These are phyloP conservation scores for Carettochelys insculpta DNA, from an alignment of 2,113 vertebrate species.

Conservation along the genomic window DNA sequence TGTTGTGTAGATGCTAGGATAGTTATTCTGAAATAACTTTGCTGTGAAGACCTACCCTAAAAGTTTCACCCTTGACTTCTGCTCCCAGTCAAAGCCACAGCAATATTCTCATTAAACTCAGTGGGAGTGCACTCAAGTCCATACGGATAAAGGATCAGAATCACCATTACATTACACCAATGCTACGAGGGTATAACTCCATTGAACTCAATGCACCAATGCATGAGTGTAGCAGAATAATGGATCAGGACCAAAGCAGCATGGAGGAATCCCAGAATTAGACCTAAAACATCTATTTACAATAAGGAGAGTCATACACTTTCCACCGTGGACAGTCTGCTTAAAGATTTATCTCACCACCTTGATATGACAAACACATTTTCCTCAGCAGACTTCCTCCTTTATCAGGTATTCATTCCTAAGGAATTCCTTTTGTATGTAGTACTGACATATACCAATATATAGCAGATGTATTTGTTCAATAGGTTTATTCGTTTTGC, in stretches of 20 bases:
- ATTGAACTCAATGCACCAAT: neutral
- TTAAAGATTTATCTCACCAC: conserved; percentile 63
- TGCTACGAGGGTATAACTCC: neutral
- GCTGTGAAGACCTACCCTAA: no score
- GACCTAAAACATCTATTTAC: conserved; percentile 10
- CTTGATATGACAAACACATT: conserved; percentile 49
- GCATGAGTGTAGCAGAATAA: neutral
- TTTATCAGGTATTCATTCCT: conserved; percentile 60
- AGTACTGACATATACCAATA: conserved; percentile 67
- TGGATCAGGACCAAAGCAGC: neutral
- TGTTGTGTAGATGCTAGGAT: no score
- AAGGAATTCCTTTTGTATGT: conserved; percentile 58
- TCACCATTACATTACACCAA: neutral
- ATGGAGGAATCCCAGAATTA: neutral
- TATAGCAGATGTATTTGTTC: conserved; percentile 67
- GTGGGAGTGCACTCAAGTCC: neutral
- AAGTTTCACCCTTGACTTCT: conserved; percentile 11
- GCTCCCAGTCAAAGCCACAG: neutral
- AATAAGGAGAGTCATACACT: neutral
- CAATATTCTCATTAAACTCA: neutral
- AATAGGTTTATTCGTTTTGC: conserved; percentile 80
- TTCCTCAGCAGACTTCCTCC: conserved; percentile 47
- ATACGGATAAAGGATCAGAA: neutral
- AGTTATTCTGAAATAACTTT: no score
- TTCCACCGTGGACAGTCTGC: neutral